These are phyloP conservation scores for Botia almorhae DNA, from an alignment of 2,797 vertebrate species.

Conservation along the genomic window DNA sequence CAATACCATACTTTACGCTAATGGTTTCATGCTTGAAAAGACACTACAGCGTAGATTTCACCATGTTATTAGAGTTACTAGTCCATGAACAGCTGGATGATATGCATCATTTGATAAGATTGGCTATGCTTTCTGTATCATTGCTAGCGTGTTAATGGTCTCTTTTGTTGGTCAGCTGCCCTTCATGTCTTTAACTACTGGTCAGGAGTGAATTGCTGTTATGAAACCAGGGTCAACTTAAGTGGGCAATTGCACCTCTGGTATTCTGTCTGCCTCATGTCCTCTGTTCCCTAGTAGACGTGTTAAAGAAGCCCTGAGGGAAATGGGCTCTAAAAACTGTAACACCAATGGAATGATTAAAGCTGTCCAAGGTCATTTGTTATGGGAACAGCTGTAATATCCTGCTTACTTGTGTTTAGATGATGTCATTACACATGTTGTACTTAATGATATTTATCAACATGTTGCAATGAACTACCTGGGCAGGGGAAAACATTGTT, in stretches of 20 bases:
- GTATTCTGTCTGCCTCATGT: constrained; percentile 13
- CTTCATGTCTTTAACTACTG: constrained; percentile 34
- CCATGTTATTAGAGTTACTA: constrained; percentile 31
- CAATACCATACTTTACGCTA: too few species aligned
- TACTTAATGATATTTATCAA: too few species aligned
- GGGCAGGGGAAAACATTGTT: neutral
- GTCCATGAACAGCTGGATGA: constrained; percentile 21
- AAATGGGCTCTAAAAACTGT: constrained; percentile 35
- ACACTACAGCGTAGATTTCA: too few species aligned
- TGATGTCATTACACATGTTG: constrained; percentile 30
- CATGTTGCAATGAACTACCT: neutral
- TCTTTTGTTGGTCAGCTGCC: constrained; percentile 40
- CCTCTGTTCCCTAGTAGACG: neutral
- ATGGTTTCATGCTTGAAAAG: too few species aligned
- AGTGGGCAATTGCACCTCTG: neutral
- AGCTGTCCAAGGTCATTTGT: constrained; percentile 48
- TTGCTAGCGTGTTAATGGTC: constrained; percentile 45
- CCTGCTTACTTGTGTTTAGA: constrained; percentile 6
- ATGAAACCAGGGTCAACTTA: constrained; percentile 17
- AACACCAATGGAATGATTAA: constrained; percentile 20
- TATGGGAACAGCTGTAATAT: constrained; percentile 41
- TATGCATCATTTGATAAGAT: constrained; percentile 43
- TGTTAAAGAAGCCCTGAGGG: constrained; percentile 55
- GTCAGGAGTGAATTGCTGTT: constrained; percentile 7
- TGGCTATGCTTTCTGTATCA: constrained; percentile 15